Percentiles rank a stretch among this genome's conserved stretches.
Evolutionary conservation across 2,888 invertebrate genomes (phyloP).

Genomic region (Trachelus tabidus): DNA sequence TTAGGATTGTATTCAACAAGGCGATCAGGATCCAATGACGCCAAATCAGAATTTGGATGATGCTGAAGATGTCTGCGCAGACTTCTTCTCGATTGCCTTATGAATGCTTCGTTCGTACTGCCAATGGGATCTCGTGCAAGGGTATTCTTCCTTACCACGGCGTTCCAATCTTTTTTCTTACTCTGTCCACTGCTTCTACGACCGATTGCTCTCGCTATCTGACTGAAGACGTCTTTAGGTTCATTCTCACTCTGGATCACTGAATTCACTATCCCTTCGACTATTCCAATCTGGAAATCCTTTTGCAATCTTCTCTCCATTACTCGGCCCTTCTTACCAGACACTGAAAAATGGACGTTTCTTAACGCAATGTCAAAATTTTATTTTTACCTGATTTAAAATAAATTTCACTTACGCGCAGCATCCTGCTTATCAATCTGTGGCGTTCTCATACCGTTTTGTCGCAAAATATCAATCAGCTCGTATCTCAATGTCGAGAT

Average conservation of each 20-base stretch:
- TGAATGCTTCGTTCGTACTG: conserved; percentile 75
- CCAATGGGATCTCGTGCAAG: conserved; percentile 82
- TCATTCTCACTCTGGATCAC: conserved; percentile 76
- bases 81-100: conserved; percentile 76
- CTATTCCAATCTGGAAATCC: conserved; percentile 91
- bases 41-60: conserved; percentile 72
- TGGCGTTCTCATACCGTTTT: conserved; percentile 90
- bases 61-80: conserved; percentile 78
- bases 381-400: background rate
- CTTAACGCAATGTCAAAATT: conserved; percentile 7
- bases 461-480: conserved; percentile 88
- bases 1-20: conserved; percentile 86
- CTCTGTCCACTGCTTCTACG: conserved; percentile 69
- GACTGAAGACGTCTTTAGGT: conserved; percentile 84
- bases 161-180: conserved; percentile 86
- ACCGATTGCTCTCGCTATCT: conserved; percentile 85
- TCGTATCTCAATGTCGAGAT: conserved; percentile 95
- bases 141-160: conserved; percentile 80
- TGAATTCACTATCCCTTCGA: conserved; percentile 83
- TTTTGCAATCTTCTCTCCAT: conserved; percentile 88
- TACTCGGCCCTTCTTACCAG: conserved; percentile 86
- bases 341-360: conserved; percentile 69
- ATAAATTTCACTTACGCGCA: conserved; percentile 66
- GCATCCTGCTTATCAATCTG: conserved; percentile 75
- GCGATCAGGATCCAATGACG: conserved; percentile 79